Conservation (phyloP, 2,113 vertebrate species). For the Prunella himalayana region DNA sequence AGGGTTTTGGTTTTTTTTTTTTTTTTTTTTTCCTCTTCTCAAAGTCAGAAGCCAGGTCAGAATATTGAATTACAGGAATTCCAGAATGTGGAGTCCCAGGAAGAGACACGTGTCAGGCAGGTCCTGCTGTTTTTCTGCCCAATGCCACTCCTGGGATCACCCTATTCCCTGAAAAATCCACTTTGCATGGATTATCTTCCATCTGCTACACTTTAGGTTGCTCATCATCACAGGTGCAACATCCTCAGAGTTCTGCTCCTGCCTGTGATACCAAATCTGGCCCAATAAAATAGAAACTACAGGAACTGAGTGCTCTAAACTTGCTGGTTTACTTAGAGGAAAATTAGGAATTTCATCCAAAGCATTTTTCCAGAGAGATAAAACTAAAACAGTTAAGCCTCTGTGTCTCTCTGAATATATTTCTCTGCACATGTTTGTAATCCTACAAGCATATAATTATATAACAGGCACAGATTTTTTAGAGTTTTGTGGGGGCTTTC, state of each 20-base stretch:
- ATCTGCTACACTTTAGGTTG: not conserved
- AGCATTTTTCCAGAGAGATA: not conserved
- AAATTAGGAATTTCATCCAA: not conserved
- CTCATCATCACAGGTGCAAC: not conserved
- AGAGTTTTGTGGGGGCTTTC: not conserved
- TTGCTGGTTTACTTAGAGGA: not conserved
- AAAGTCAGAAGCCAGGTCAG: not conserved
- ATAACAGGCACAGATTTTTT: not conserved
- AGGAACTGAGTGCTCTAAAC: not conserved
- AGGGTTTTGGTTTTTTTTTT: not conserved
- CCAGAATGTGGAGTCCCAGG: not conserved
- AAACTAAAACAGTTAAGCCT: not conserved
- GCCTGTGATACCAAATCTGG: not conserved
- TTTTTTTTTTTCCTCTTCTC: not conserved
- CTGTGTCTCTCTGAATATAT: not conserved
- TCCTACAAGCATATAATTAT: not conserved
- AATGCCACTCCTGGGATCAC: not conserved
- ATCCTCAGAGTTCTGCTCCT: not conserved
- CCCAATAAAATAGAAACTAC: not conserved
- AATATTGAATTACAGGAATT: not conserved
- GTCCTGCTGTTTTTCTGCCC: not conserved
- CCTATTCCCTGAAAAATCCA: not conserved
- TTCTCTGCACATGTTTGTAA: not conserved
- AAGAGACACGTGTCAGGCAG: not conserved
- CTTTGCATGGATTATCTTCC: not conserved